Evolutionary conservation across 2,113 vertebrate species (phyloP), one percentile per base, ranked within the genome.

Genomic region (Pantherophis guttatus): DNA sequence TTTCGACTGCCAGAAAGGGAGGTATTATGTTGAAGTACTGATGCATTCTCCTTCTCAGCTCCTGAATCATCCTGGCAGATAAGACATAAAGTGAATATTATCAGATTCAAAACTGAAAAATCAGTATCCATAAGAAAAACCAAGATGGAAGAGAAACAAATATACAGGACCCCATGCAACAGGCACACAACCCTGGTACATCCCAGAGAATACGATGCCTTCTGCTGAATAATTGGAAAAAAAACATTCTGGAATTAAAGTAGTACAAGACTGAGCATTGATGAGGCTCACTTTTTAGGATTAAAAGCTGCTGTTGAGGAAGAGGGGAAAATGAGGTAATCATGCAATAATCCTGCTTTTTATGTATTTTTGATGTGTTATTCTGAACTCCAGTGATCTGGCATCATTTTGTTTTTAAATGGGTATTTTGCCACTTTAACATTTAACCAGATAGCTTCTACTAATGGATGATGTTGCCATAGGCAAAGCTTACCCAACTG

Each of bases 1-100:
- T 96, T 98, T 86, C 99, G 99, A 81, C 96, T 96, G 39, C 98
- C 97, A 0, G 98, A 95, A 91, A 99, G 96, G 5, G 97, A 97
- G 2, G 97, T 96, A 88, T 97, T 98, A 95, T 99, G 98, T 94
- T 99, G 99, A 93, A 99, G 97, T 91, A 98, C 98, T 0, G 99
- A 98, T 0, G 95, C 39, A 21, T 99, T 99, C 96, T 99, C 99
- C 96, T 99, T 99, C 96, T 99, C 99, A 0, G 98, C 97, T 39
- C 98, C 98, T 0, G 98, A 96, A 12, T 99, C 99, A 0, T 99
- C 99, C 99, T 99, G 96, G 5, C 89, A 48, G 8, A 8, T 88
- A 92, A 92, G 92, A 24, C 5, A 13, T 95, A 87, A 92, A 91
- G 81, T 85, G 91, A 94, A 9, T 13, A 86, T 90, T 93, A 89